Conservation (phyloP, 2,888 invertebrate genomes). For the Corbicula japonica region DNA sequence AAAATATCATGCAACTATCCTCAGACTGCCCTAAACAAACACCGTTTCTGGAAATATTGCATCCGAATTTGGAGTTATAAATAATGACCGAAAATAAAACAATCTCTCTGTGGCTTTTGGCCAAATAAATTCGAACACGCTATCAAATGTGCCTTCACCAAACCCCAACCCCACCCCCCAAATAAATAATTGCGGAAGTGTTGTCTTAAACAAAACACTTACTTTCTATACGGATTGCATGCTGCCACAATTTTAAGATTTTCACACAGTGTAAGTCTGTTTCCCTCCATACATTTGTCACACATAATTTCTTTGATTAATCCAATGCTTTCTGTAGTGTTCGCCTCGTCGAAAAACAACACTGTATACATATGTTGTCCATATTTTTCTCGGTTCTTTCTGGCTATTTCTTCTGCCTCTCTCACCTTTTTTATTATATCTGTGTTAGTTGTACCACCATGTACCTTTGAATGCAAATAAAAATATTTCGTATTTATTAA, state of each 20-base stretch:
- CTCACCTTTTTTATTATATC: conserved; percentile 80
- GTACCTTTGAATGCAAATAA: conserved; percentile 81
- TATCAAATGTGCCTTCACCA: too few relatives aligned
- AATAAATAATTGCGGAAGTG: background rate
- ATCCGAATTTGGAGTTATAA: too few relatives aligned
- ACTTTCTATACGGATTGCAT: conserved; percentile 85
- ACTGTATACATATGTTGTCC: conserved; percentile 77
- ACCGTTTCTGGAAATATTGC: too few relatives aligned
- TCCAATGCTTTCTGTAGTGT: conserved; percentile 84
- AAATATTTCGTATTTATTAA: too few relatives aligned
- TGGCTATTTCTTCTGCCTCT: conserved; percentile 75
- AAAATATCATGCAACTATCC: too few relatives aligned
- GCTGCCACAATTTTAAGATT: conserved; percentile 84
- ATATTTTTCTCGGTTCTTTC: conserved; percentile 62
- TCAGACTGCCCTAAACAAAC: too few relatives aligned
- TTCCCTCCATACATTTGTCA: conserved; percentile 80
- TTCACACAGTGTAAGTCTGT: conserved; percentile 67
- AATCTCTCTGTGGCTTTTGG: too few relatives aligned
- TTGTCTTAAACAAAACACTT: conserved; percentile 29
- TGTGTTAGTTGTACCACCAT: conserved; percentile 82
- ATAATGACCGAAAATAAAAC: too few relatives aligned
- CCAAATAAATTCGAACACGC: too few relatives aligned
- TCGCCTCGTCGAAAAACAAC: conserved; percentile 85
- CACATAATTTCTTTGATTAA: conserved; percentile 85
- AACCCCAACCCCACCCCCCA: too few relatives aligned